Evolutionary conservation across 1,140 invertebrate species (phyloP), one percentile per base, ranked within the genome.

Genomic region (Drosophila auraria): DNA sequence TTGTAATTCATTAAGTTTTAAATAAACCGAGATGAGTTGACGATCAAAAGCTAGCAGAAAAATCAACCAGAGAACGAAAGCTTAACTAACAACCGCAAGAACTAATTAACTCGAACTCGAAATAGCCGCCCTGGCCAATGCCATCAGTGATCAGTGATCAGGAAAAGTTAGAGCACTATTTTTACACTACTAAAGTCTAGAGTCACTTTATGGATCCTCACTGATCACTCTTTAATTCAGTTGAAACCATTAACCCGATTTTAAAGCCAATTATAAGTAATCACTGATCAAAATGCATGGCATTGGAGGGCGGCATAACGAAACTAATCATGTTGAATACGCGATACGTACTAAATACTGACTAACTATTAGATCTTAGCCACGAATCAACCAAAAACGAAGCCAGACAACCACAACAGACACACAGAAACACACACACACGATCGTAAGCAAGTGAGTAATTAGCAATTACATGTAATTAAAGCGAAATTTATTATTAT

Each of bases 1-100:
- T 80, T 87, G 84, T 89, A 87, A 89, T 75, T 87, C 80, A 82
- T 90, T 90, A 90, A 90, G 87, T 90, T 90, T 90, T 90, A 90
- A 80, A 84, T 84, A 89, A 89, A 81, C 78, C 66, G 66, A 81
- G 70, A 83, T 81, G 84, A 84, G 81, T 86, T 86, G 82, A 84
- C 74, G 84, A 87, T 87, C 84, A 89, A 87, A 87, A 80, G 68
- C 68, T 81, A 80, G 45, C 47, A 42, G 17, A 15, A 47, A 80
- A 83, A 54, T 49, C 49, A 33, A 66, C 57, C 49, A 38, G 70
- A 59, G 40, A 66, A 30, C 42, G 23, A 68, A 77, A 44, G 81
- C 86, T 84, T 87, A 73, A 79, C 78, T 83, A 83, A 87, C 77
- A 83, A 82, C 71, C 71, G 76, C 70, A 72, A 81, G 44, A 73